Base-by-base conservation (phyloP, 2,113 vertebrate species). In the Trinectes maculatus region DNA sequence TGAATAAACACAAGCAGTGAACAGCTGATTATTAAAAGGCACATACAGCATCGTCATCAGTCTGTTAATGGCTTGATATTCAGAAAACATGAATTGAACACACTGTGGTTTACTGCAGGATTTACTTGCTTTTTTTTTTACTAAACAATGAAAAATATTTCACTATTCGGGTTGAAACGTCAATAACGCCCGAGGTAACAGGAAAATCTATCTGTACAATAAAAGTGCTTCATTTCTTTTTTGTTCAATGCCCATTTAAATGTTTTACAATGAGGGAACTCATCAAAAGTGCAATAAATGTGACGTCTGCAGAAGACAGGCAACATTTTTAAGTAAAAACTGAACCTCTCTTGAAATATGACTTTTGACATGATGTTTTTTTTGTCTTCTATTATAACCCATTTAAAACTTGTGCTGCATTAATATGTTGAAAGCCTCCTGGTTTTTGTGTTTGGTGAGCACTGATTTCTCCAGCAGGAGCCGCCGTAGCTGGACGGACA, bases 391-490 rank as follows among this genome's bases (percentile, higher is more conserved):
- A 36, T 48, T 57, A 46, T 67, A 71, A 56, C 9, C 15, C 1
- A 24, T 51, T 52, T 8, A 7, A 42, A n/a, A 47, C 5, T 3
- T 4, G 1, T 6, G 11, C 39, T 24, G 39, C 26, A 24, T 61
- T 86, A 91, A 81, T 91, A 80, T 86, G 86, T 85, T 57, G 56
- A 80, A 15, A 89, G 88, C 77, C 76, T 89, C 31, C 92, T 94
- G 24, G 28, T 33, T 25, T 70, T 68, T 16, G 49, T n/a, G 4
- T 33, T 74, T 9, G 44, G 43, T 69, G 90, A 93, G 71, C 96
- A 98, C 90, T 95, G 91, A 81, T 96, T 96, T 70, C 92, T 95
- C 78, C 76, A 91, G 83, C 96, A 98, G 82, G 84, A 86, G 31
- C 93, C 93, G 0, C 93, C 91, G 0, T 96, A 96, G 72, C 71